Percentiles rank a stretch among this genome's conserved stretches.
These are phyloP conservation scores for Alethe castanea DNA, from an alignment of 2,113 vertebrate genomes.

Conservation along the genomic window DNA sequence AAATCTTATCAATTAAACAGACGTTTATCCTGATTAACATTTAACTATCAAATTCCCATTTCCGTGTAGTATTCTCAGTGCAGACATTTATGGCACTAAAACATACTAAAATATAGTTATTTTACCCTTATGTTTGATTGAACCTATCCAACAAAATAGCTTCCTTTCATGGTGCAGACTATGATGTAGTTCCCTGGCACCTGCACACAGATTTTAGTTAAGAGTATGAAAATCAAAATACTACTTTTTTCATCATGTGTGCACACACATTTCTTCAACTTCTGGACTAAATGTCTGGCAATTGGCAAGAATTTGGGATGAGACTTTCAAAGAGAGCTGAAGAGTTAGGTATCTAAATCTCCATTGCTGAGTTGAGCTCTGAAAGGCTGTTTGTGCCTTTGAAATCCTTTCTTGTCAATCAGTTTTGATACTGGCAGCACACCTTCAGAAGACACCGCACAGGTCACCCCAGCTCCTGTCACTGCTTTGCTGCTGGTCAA, in stretches of 20 bases:
- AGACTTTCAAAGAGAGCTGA: background rate
- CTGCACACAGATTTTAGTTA: background rate
- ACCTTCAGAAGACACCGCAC: background rate
- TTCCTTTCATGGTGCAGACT: constrained; percentile 22
- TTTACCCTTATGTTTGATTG: background rate
- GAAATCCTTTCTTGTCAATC: background rate
- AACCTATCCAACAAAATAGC: constrained; percentile 17
- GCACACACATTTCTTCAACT: background rate
- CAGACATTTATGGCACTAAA: constrained; percentile 1
- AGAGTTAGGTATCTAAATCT: background rate
- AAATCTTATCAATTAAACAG: background rate
- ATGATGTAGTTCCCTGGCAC: constrained; percentile 26
- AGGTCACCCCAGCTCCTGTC: background rate
- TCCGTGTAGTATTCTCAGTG: background rate
- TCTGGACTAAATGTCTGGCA: background rate
- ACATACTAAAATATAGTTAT: constrained; percentile 28
- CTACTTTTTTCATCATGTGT: background rate
- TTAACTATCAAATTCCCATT: constrained; percentile 13
- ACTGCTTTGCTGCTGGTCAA: fast-evolving
- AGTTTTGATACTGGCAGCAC: background rate
- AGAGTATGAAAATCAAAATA: background rate
- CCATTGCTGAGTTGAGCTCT: background rate
- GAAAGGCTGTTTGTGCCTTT: background rate
- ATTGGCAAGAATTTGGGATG: background rate
- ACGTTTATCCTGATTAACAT: constrained; percentile 11